Evolutionary conservation across 2,797 vertebrate species (phyloP).

Genomic region (Pseudochirops cupreus): DNA sequence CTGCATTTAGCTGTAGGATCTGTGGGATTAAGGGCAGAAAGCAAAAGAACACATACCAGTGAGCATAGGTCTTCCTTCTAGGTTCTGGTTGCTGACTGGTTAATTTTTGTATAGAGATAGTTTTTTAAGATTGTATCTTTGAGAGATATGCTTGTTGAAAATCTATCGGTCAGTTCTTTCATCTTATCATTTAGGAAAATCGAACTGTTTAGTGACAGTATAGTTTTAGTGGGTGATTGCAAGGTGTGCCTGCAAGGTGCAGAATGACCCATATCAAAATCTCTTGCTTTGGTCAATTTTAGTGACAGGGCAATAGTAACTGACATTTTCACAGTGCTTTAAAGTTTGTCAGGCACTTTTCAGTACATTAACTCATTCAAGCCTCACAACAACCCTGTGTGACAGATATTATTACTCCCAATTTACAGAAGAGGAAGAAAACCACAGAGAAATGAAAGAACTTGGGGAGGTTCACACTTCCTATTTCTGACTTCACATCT

Average conservation of each 20-base stretch:
- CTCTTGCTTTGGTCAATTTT: neutral
- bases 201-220: neutral
- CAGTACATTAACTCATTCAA: neutral
- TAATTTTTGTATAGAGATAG: neutral
- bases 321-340: neutral
- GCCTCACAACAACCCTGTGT: neutral
- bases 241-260: neutral
- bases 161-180: neutral
- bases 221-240: neutral
- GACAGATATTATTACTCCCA: neutral
- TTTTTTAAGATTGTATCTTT: neutral
- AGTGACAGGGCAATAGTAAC: neutral
- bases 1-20: constrained; percentile 10
- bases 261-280: neutral
- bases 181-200: neutral
- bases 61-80: neutral
- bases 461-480: neutral
- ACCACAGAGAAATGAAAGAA: neutral
- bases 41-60: constrained; percentile 26
- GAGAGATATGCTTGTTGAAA: neutral
- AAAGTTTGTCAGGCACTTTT: neutral
- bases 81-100: neutral
- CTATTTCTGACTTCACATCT: neutral
- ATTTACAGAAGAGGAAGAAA: neutral
- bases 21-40: constrained; percentile 22